phyloP scores from a whole-genome alignment of 2,797 vertebrate species.

The Margarornis squamiger region DNA sequence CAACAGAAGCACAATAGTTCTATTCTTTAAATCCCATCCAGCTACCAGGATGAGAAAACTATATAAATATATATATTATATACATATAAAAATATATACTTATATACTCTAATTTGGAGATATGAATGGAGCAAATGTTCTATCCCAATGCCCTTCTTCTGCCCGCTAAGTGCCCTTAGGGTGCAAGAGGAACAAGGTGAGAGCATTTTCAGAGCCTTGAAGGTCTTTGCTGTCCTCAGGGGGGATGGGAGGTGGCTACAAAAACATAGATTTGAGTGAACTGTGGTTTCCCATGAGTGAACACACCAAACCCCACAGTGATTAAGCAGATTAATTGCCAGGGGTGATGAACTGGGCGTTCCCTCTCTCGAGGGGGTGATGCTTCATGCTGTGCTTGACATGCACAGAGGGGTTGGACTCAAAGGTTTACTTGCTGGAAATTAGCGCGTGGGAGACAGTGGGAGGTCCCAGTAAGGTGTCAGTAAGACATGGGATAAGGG shows the following conservation, averaged over 20 bases:
- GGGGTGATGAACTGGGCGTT: neutral
- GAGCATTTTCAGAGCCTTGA: neutral
- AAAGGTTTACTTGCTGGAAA: neutral
- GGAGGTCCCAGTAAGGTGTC: neutral
- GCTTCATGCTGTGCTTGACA: neutral
- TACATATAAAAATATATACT: neutral
- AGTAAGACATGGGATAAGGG: neutral
- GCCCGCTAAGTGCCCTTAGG: neutral
- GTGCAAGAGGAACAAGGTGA: neutral
- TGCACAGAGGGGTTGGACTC: neutral
- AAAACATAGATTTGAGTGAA: neutral
- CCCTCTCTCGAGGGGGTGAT: neutral
- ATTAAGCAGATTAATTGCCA: neutral
- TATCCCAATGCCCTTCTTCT: neutral
- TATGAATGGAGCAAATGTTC: neutral
- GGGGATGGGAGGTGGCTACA: neutral
- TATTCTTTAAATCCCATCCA: neutral
- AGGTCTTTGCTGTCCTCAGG: neutral
- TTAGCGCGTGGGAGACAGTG: neutral
- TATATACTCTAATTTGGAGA: neutral
- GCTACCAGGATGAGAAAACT: neutral
- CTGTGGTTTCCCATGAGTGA: neutral
- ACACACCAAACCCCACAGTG: neutral
- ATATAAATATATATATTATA: neutral
- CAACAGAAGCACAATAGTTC: neutral